Base-by-base conservation (phyloP, 2,888 invertebrate species). In the Exephanes ischioxanthus region DNA sequence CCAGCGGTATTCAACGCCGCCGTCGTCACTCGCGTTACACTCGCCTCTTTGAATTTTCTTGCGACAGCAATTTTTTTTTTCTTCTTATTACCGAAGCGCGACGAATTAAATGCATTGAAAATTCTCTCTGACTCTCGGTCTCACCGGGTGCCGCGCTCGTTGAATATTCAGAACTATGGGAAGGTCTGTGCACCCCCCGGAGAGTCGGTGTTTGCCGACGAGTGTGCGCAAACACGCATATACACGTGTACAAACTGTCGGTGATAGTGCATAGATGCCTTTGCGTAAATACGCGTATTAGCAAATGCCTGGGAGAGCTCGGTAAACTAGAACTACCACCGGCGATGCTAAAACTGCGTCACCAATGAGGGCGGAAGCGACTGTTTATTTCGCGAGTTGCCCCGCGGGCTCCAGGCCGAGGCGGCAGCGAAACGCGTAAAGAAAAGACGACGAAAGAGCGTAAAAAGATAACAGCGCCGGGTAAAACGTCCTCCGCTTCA, bases 161-260 rank as follows among this genome's bases (percentile, higher is more conserved):
- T 90, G 90, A 89, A 91, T 91, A 91, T 91, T 91, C 91, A 91
- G 87, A 76, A 73, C 58, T 67, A 51, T 48, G 86, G 80, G 70
- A 72, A 79, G 55, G 53, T 48, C n/a, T 58, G 53, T 84, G 85
- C 85, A 87, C 80, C 83, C 83, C 83, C 14, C 14, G 33, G 67
- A 67, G 53, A 73, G 55, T 45, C 66, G 66, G 58, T 63, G 80
- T 80, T 66, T 82, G 58, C 63, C 67, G 53, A 26, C 55, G 48
- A 45, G 71, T 71, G 78, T 30, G 67, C 45, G 53, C 53, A 55
- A 22, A 70, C 30, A 37, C 30, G 41, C 30, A 73, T 68, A 72
- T 78, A 73, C 68, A 55, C 58, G 71, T 73, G 51, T 68, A 75
- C 71, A 58, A 30, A 75, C 26, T 63, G 58, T 61, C 48, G 67